Evolutionary conservation across 2,888 invertebrate species (phyloP), one percentile per base, ranked within the genome.

Genomic region (Enoplolaimus lenunculus): DNA sequence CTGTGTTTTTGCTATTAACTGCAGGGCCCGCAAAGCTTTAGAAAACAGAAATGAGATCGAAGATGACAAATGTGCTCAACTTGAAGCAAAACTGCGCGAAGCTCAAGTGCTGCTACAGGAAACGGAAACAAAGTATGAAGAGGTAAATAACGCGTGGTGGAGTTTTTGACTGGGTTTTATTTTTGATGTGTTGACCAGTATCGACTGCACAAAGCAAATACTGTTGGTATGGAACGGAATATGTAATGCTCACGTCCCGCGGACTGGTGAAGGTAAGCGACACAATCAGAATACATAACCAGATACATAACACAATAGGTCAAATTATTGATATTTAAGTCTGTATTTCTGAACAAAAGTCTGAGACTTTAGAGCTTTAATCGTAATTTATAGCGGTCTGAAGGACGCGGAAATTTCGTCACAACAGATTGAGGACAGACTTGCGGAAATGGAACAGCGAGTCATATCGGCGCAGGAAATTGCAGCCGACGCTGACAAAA

Each of bases 331-430:
- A n/a, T n/a, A n/a, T n/a, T n/a, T n/a, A n/a, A n/a, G n/a, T n/a
- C n/a, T n/a, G n/a, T n/a, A n/a, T n/a, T n/a, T n/a, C n/a, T n/a
- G n/a, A n/a, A n/a, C n/a, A n/a, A n/a, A n/a, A n/a, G n/a, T n/a
- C n/a, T n/a, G n/a, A n/a, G n/a, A n/a, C n/a, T n/a, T n/a, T n/a
- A n/a, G n/a, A n/a, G n/a, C n/a, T n/a, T n/a, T n/a, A n/a, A 45
- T 45, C 7, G n/a, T 26, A 29, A 2, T 13, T 35, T 71, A 78
- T 84, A 95, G 94, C 86, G 92, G 91, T 86, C 93, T 97, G 87
- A 98, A 98, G 88, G 89, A 97, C 86, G 91, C 98, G 87, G 98
- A 98, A 88, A 97, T 95, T 88, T 91, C 95, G 86, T 92, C 93
- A 83, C 88, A 94, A 87, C 90, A 93, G 82, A 97, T 98, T 88